These are phyloP conservation scores for Nasonia longicornis DNA, from an alignment of 1,140 invertebrate species.

Conservation along the genomic window DNA sequence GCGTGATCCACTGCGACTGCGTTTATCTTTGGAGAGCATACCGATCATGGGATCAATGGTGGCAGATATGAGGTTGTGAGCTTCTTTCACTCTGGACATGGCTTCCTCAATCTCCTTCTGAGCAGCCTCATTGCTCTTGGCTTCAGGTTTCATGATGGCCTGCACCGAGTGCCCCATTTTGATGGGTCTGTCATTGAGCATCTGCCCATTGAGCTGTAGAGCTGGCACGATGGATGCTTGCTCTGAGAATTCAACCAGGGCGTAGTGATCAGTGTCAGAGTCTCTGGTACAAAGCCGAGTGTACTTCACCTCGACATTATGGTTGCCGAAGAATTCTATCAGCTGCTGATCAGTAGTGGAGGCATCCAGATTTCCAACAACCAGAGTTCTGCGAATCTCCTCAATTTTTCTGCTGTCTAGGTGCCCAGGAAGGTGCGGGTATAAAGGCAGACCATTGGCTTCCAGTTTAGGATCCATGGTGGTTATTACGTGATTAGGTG, in stretches of 20 bases:
- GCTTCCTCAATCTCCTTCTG: slow-evolving; percentile 97
- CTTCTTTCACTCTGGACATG: slow-evolving; percentile 96
- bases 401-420: slow-evolving; percentile 93
- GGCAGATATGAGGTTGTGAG: slow-evolving; percentile 92
- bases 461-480: slow-evolving; percentile 92
- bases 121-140: slow-evolving; percentile 94
- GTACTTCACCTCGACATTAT: slow-evolving; percentile 95
- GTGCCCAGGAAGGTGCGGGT: slow-evolving; percentile 91
- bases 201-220: slow-evolving; percentile 85
- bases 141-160: slow-evolving; percentile 91
- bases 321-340: slow-evolving; percentile 85
- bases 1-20: slow-evolving; percentile 73
- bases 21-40: slow-evolving; percentile 85
- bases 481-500: slow-evolving; percentile 83
- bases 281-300: slow-evolving; percentile 90
- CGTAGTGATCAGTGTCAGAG: slow-evolving; percentile 80
- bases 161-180: slow-evolving; percentile 90
- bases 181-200: slow-evolving; percentile 64
- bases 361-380: slow-evolving; percentile 80
- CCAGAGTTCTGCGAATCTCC: slow-evolving; percentile 92
- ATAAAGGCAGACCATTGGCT: slow-evolving; percentile 86
- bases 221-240: slow-evolving; percentile 90
- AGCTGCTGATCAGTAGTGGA: slow-evolving; percentile 81
- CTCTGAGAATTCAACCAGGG: slow-evolving; percentile 94
- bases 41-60: slow-evolving; percentile 92